A percentile compares a stretch with the other conserved stretches of the same genome.
Conservation (phyloP, 2,113 vertebrate species). For the Forbesichthys papilliferus region DNA sequence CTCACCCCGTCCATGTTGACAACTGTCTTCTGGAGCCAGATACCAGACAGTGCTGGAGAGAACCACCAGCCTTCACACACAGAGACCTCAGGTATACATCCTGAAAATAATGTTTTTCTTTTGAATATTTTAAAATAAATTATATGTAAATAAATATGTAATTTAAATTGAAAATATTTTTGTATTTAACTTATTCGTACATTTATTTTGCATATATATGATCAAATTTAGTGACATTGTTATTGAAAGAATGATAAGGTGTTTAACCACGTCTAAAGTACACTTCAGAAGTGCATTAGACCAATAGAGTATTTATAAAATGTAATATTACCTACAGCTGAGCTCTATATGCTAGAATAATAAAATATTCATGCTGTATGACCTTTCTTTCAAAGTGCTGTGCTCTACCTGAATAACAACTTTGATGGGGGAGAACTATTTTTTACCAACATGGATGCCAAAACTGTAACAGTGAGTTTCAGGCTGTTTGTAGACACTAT, state of each 20-base stretch:
- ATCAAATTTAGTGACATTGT: too few relatives aligned
- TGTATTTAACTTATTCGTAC: too few relatives aligned
- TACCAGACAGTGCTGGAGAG: slow-evolving; percentile 89
- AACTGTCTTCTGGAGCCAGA: slow-evolving; percentile 95
- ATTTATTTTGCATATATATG: too few relatives aligned
- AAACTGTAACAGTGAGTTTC: slow-evolving; percentile 84
- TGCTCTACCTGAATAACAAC: slow-evolving; percentile 94
- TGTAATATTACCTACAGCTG: background rate
- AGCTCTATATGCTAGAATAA: background rate
- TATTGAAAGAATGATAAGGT: too few relatives aligned
- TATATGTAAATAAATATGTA: slow-evolving; percentile 4
- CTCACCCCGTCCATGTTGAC: slow-evolving; percentile 94
- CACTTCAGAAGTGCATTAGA: background rate
- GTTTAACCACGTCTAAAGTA: background rate
- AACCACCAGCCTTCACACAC: slow-evolving; percentile 90
- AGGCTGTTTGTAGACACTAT: background rate
- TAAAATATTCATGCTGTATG: background rate
- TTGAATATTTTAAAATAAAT: too few relatives aligned
- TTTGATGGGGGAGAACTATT: slow-evolving; percentile 92
- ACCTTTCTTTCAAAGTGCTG: slow-evolving; percentile 74
- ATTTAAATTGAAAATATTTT: slow-evolving; percentile 50
- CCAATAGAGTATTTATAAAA: background rate
- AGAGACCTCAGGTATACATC: slow-evolving; percentile 88
- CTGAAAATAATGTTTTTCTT: background rate
- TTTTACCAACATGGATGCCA: slow-evolving; percentile 88